A percentile compares a stretch with the other conserved stretches of the same genome.
phyloP scores from a whole-genome alignment of 2,797 vertebrate genomes.

The Typhlichthys subterraneus region DNA sequence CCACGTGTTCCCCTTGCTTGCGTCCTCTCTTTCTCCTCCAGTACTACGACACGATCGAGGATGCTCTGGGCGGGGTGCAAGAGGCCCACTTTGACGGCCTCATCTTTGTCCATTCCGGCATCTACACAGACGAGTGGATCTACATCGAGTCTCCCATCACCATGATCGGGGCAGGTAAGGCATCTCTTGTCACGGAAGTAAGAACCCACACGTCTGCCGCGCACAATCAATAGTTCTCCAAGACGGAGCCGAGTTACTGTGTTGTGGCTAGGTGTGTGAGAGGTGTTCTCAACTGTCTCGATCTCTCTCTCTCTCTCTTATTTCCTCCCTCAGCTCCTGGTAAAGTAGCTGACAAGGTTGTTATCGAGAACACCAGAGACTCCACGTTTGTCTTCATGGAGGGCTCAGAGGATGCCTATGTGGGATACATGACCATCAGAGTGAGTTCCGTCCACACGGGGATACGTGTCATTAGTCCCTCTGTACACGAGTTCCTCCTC shows the following conservation, averaged over 20 bases:
- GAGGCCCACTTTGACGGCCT: conserved; percentile 99
- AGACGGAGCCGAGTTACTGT: not conserved
- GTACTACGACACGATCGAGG: conserved; percentile 99
- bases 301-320: not conserved
- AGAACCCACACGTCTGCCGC: conserved; percentile 7
- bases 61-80: conserved; percentile 96
- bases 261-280: conserved; percentile 4
- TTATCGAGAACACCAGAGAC: conserved; percentile 99
- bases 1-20: not conserved
- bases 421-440: conserved; percentile 99
- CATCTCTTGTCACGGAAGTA: not conserved
- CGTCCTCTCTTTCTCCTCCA: conserved; percentile 51
- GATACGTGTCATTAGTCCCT: not conserved
- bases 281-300: not conserved
- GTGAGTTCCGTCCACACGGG: conserved; percentile 65
- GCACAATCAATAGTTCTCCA: conserved; percentile 18
- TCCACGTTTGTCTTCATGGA: conserved; percentile 99
- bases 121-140: conserved; percentile 99
- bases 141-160: conserved; percentile 99
- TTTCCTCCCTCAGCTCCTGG: conserved; percentile 83
- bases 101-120: conserved; percentile 98
- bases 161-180: conserved; percentile 97
- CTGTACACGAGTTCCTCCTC: not conserved
- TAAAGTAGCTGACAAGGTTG: conserved; percentile 98
- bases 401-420: conserved; percentile 98